Percentiles rank a stretch among this genome's conserved stretches.
phyloP scores from a whole-genome alignment of 2,888 invertebrate species.

The Eugnorisma glareosa region DNA sequence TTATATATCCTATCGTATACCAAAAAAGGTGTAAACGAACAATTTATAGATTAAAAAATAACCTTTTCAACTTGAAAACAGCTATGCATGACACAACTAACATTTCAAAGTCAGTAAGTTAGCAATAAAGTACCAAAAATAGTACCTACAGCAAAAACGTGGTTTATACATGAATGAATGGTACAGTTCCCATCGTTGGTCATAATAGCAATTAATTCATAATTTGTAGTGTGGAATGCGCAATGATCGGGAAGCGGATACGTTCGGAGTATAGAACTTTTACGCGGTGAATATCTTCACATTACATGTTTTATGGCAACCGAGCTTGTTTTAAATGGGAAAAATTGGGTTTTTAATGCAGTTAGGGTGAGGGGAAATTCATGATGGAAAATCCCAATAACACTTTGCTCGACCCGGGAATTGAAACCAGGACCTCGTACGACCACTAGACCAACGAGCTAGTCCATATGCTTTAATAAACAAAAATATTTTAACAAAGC shows the following conservation, averaged over 20 bases:
- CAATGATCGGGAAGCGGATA: slow-evolving; percentile 39
- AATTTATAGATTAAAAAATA: not conserved
- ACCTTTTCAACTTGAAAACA: slow-evolving; percentile 1
- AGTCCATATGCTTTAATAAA: too few species aligned
- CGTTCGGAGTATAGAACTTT: not conserved
- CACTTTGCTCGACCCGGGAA: too few species aligned
- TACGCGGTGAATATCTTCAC: not conserved
- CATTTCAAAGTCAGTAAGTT: slow-evolving; percentile 19
- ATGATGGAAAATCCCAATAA: too few species aligned
- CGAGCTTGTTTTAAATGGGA: not conserved
- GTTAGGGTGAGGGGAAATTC: not conserved
- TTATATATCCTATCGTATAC: not conserved
- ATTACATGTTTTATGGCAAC: not conserved
- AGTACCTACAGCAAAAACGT: slow-evolving; percentile 32
- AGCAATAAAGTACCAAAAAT: slow-evolving; percentile 37
- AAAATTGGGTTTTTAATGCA: not conserved
- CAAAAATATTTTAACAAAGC: not conserved
- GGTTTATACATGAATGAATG: slow-evolving; percentile 48
- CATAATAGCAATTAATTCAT: slow-evolving; percentile 72
- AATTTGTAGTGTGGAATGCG: slow-evolving; percentile 66
- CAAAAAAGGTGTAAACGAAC: not conserved
- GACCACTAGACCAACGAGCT: too few species aligned
- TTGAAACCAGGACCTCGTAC: too few species aligned
- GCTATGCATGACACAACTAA: slow-evolving; percentile 1
- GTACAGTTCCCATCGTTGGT: slow-evolving; percentile 70